phyloP scores from a whole-genome alignment of 2,113 vertebrate species.

The Proterorhinus semilunaris region DNA sequence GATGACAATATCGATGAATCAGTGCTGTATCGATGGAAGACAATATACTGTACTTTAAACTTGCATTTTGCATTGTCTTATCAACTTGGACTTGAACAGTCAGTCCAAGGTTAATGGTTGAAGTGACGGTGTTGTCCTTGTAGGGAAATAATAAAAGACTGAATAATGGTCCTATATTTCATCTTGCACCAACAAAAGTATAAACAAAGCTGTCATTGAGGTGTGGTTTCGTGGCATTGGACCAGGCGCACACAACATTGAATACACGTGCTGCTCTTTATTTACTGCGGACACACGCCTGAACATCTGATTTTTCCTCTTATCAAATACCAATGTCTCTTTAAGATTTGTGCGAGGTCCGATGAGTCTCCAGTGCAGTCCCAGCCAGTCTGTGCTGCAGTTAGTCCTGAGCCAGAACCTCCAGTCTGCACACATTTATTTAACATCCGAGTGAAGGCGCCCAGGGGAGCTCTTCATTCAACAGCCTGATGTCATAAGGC shows the following conservation, averaged over 20 bases:
- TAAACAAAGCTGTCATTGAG: too few species aligned
- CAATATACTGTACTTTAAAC: too few species aligned
- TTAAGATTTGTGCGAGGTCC: not conserved
- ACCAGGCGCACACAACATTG: not conserved
- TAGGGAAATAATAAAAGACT: too few species aligned
- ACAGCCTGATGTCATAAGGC: constrained; percentile 44
- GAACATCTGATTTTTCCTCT: constrained; percentile 5
- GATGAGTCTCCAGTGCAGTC: not conserved
- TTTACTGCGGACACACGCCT: not conserved
- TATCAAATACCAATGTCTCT: constrained; percentile 33
- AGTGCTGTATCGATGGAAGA: too few species aligned
- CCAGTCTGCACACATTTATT: constrained; percentile 3
- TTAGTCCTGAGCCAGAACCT: constrained; percentile 15
- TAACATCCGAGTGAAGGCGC: constrained; percentile 32
- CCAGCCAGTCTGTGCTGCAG: not conserved
- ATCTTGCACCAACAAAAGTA: too few species aligned
- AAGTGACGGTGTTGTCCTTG: too few species aligned
- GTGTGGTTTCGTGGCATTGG: not conserved
- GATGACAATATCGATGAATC: too few species aligned
- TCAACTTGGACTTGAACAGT: too few species aligned
- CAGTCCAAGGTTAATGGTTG: too few species aligned
- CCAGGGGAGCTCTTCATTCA: constrained; percentile 24
- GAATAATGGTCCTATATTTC: too few species aligned
- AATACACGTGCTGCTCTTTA: not conserved
- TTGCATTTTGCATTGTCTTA: too few species aligned